Base-by-base conservation (phyloP, 53 echinoderm and acorn worm genomes). In the Crossaster papposus region DNA sequence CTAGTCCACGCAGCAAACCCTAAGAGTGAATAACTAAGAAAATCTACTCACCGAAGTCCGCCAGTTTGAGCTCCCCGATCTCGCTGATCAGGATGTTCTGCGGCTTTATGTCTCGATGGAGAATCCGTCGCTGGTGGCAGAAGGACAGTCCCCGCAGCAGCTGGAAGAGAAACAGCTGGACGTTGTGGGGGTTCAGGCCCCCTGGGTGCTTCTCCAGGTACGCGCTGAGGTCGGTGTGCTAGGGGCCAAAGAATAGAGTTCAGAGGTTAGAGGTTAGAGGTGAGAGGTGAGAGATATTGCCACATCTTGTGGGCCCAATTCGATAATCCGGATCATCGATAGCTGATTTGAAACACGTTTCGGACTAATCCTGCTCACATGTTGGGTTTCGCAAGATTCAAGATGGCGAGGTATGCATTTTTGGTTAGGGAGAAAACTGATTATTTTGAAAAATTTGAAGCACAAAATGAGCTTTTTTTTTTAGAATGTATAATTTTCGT, bases 11-110 rank as follows among this genome's bases (percentile, higher is more conserved):
- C n/a, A n/a, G n/a, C n/a, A n/a, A n/a, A n/a, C n/a, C n/a, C n/a
- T n/a, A n/a, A n/a, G n/a, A n/a, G n/a, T n/a, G n/a, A n/a, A n/a
- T n/a, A n/a, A n/a, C n/a, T n/a, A n/a, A n/a, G n/a, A n/a, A n/a
- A n/a, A n/a, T n/a, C n/a, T n/a, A 79, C 98, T 96, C 81, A 99
- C 99, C 99, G 74, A 99, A 99, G 78, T 99, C 99, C 62, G 99
- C 99, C 14, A 99, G 84, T 78, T 99, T 99, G 74, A 99, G 91
- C 33, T 99, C 99, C n/a, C 99, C 99, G 22, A 75, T 81, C 77
- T 96, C 96, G 37, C 99, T 96, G 87, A 99, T 99, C 77, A 99
- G 99, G 30, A 99, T 87, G 74, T 99, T 99, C 92, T 99, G 99
- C 65, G 99, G 99, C 72, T 99, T 99, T 64, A 99, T 89, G 78